phyloP scores from a whole-genome alignment of 1,140 invertebrate genomes.

The Ostrea denselamellosa region DNA sequence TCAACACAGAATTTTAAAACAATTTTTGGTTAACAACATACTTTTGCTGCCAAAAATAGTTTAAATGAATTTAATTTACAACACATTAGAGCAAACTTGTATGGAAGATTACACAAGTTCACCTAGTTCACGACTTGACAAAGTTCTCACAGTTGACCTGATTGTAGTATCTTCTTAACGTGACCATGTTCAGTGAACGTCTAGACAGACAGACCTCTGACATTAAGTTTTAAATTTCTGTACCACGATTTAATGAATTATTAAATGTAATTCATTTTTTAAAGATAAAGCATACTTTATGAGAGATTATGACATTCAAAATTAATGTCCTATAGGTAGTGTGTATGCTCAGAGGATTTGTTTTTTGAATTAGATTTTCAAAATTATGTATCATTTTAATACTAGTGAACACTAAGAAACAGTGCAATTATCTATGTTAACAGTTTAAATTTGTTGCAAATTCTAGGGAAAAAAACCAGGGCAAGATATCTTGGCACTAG shows the following conservation, averaged over 20 bases:
- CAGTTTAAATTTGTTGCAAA: background rate
- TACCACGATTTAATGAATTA: slow-evolving; percentile 15
- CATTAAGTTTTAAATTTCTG: background rate
- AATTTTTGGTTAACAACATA: background rate
- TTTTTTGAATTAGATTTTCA: background rate
- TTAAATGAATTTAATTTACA: slow-evolving; percentile 6
- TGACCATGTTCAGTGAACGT: background rate
- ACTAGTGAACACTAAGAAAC: background rate
- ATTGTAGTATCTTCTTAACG: background rate
- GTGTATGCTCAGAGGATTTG: too few relatives aligned
- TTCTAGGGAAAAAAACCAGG: background rate
- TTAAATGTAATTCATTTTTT: background rate
- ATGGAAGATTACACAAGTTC: background rate
- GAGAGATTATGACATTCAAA: background rate
- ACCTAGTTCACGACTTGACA: background rate
- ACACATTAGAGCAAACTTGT: background rate
- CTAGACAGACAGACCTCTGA: background rate
- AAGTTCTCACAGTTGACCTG: slow-evolving; percentile 3
- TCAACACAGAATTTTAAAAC: background rate
- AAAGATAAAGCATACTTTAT: background rate
- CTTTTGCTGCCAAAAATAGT: background rate
- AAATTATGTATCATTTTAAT: background rate
- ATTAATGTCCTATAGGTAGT: background rate
- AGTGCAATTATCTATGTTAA: background rate
- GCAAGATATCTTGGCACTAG: background rate